These are phyloP conservation scores for Buathra laborator DNA, from an alignment of 2,888 invertebrate species.

Conservation along the genomic window DNA sequence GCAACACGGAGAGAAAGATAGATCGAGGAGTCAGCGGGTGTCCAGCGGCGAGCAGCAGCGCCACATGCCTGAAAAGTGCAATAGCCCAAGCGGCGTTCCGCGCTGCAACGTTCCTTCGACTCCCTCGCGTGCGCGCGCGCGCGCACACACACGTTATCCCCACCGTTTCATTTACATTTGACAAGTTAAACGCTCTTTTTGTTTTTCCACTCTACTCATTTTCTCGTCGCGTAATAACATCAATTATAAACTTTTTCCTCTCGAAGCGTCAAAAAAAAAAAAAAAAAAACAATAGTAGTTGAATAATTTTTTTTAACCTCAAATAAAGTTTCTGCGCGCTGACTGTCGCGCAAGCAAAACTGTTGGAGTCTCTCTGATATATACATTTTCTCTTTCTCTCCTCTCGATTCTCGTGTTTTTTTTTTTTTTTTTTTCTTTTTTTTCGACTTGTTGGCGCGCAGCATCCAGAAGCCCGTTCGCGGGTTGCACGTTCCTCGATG, in stretches of 20 bases:
- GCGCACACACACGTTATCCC: background rate
- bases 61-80: slow-evolving; percentile 57
- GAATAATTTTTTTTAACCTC: background rate
- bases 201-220: background rate
- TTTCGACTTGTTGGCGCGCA: background rate
- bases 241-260: slow-evolving; percentile 29
- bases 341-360: slow-evolving; percentile 7
- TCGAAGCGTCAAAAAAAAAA: background rate
- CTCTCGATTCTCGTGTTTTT: background rate
- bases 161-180: background rate
- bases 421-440: background rate
- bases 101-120: slow-evolving; percentile 46
- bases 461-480: slow-evolving; percentile 10
- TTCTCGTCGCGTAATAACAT: slow-evolving; percentile 2
- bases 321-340: slow-evolving; percentile 32
- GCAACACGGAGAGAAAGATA: slow-evolving; percentile 27
- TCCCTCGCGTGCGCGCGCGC: background rate
- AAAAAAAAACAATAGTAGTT: background rate
- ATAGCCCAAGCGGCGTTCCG: slow-evolving; percentile 43
- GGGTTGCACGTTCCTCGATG: background rate
- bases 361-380: slow-evolving; percentile 5
- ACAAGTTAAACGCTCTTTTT: background rate
- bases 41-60: slow-evolving; percentile 38
- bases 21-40: slow-evolving; percentile 56
- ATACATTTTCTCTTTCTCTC: slow-evolving; percentile 15